Conservation (phyloP, 2,113 vertebrate genomes). For the Chitala chitala region DNA sequence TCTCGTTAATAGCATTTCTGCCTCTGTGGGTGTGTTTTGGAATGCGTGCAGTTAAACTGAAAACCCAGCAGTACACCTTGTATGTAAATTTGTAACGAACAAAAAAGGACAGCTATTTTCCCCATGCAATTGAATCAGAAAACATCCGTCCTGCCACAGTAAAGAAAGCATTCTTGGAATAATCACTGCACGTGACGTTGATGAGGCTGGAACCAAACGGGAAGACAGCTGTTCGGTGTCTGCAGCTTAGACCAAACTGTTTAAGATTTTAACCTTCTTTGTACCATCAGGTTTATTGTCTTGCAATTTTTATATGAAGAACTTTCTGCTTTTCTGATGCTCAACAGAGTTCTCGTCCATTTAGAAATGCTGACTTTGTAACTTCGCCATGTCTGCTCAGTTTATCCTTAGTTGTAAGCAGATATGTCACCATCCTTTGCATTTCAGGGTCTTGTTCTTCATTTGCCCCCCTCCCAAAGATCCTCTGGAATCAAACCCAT, state of each 20-base stretch:
- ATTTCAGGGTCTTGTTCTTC: constrained; percentile 56
- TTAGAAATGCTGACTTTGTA: not conserved
- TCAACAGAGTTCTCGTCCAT: too few species aligned
- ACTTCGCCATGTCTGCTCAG: constrained; percentile 37
- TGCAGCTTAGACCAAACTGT: too few species aligned
- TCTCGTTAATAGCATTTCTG: too few species aligned
- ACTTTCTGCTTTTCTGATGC: too few species aligned
- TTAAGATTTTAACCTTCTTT: too few species aligned
- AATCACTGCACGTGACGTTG: constrained; percentile 51
- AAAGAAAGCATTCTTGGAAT: constrained; percentile 61
- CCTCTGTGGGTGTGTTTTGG: too few species aligned
- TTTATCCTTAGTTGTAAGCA: constrained; percentile 59
- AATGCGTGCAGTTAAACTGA: not conserved
- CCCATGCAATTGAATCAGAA: constrained; percentile 65
- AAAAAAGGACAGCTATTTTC: constrained; percentile 64
- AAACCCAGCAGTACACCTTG: constrained; percentile 49
- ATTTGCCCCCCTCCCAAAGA: constrained; percentile 51
- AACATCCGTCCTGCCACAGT: constrained; percentile 61
- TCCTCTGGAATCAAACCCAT: constrained; percentile 46
- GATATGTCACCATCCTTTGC: constrained; percentile 59
- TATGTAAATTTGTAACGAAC: constrained; percentile 65
- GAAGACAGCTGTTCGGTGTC: too few species aligned
- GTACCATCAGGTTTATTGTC: too few species aligned
- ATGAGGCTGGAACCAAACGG: constrained; percentile 32
- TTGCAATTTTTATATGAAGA: too few species aligned